Percentiles rank a stretch among this genome's conserved stretches.
Conservation (phyloP, 1,140 invertebrate genomes). For the Bombus vancouverensis region DNA sequence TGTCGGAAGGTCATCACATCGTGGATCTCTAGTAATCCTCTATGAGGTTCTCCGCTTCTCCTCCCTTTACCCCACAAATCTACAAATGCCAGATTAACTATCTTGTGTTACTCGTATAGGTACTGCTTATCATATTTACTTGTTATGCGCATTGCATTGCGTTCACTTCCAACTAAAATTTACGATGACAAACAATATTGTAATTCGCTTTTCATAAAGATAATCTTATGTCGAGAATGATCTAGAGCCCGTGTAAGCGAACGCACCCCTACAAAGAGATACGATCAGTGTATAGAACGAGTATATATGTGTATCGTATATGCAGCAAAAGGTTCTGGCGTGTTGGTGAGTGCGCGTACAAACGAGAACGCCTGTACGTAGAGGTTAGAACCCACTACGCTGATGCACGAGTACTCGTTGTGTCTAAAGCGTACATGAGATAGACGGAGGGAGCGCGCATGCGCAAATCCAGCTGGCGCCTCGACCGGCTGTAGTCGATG, state of each 20-base stretch:
- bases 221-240: neutral
- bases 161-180: neutral
- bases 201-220: conserved; percentile 1
- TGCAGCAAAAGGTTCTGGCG: neutral
- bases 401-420: neutral
- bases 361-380: neutral
- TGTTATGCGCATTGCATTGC: too few species aligned
- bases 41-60: conserved; percentile 8
- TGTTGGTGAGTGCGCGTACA: neutral
- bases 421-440: neutral
- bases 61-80: neutral
- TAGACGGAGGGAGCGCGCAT: conserved; percentile 59
- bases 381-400: neutral
- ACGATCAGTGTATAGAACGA: neutral
- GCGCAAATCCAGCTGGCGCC: conserved; percentile 64
- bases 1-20: conserved; percentile 53
- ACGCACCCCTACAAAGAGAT: neutral
- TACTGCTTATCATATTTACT: neutral
- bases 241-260: neutral
- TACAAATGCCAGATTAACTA: conserved; percentile 1
- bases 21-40: conserved; percentile 39
- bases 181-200: neutral
- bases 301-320: neutral
- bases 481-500: conserved; percentile 72
- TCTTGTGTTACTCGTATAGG: neutral